Base-by-base conservation (phyloP, 2,113 vertebrate genomes). In the Cyprinodon brontotheroides region DNA sequence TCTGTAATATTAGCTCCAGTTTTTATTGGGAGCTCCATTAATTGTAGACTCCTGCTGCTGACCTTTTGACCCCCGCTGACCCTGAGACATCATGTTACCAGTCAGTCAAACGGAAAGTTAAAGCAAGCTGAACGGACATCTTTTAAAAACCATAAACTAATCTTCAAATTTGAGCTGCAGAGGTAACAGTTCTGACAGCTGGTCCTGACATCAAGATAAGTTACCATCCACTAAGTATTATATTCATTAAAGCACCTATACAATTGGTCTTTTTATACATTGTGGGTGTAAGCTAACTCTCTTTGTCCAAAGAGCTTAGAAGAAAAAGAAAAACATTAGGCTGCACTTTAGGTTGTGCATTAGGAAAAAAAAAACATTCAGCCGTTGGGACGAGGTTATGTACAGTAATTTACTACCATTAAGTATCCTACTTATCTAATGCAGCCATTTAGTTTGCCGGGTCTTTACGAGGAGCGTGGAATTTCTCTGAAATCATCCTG, bases 11-110 rank as follows among this genome's bases (percentile, higher is more conserved):
- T 92, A 95, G 89, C 91, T 93, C 85, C 77, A 70, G 69, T 89
- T 94, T 57, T 93, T 94, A 95, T 92, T 93, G 92, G 91, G 92
- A 90, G 92, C 90, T 93, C 93, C 93, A 94, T 94, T 95, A 94
- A 94, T 93, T 86, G 80, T 36, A 91, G 93, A 86, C 83, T 92
- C 90, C 91, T 92, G 90, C 90, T 67, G 61, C 81, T 93, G 93
- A 95, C 91, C 93, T 81, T 73, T 75, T 93, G 92, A 92, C 93
- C 91, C 68, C 61, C 15, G 50, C 72, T 93, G 92, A 95, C 93
- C 94, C 82, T 79, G 73, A 79, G 89, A 94, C 92, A 94, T 94
- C 92, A 92, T 90, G 89, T 93, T 94, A 93, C 92, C 72, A 69
- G 79, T 64, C 74, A 53, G 64, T 59, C 60, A 69, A 84, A 82